phyloP scores from a whole-genome alignment of 2,797 vertebrate genomes.

The Leptoclinus maculatus region DNA sequence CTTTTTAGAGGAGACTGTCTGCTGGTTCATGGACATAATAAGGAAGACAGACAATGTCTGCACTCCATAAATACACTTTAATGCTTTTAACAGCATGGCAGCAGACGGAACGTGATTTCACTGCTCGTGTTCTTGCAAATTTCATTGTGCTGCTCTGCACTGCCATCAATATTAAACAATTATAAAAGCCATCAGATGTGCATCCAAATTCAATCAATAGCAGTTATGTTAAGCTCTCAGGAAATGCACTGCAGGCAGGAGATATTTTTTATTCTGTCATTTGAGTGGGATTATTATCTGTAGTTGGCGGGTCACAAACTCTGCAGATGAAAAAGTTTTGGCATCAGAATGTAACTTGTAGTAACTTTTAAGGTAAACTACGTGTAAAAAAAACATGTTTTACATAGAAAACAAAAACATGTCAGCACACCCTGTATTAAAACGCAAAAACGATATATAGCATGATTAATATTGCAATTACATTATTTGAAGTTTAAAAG shows the following conservation, averaged over 20 bases:
- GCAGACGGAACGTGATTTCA: slow-evolving; percentile 59
- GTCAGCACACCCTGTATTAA: neutral
- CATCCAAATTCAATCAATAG: slow-evolving; percentile 68
- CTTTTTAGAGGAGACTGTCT: slow-evolving; percentile 45
- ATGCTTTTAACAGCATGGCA: slow-evolving; percentile 59
- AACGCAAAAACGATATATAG: neutral
- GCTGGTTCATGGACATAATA: slow-evolving; percentile 48
- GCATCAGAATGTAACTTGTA: neutral
- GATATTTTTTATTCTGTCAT: slow-evolving; percentile 56
- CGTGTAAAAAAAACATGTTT: neutral
- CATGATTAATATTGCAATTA: neutral
- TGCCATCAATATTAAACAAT: slow-evolving; percentile 69
- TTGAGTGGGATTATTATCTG: slow-evolving; percentile 43
- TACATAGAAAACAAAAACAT: neutral
- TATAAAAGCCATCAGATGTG: slow-evolving; percentile 63
- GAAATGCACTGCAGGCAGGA: slow-evolving; percentile 58
- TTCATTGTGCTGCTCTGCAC: slow-evolving; percentile 56
- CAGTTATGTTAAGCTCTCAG: slow-evolving; percentile 59
- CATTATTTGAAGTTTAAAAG: neutral
- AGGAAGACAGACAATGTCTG: slow-evolving; percentile 55
- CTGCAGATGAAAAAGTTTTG: slow-evolving; percentile 1
- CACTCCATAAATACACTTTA: slow-evolving; percentile 63
- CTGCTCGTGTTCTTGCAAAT: slow-evolving; percentile 58
- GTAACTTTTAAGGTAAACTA: neutral
- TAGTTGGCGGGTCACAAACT: slow-evolving; percentile 18